phyloP scores from a whole-genome alignment of 1,140 invertebrate genomes.

The Apis laboriosa region DNA sequence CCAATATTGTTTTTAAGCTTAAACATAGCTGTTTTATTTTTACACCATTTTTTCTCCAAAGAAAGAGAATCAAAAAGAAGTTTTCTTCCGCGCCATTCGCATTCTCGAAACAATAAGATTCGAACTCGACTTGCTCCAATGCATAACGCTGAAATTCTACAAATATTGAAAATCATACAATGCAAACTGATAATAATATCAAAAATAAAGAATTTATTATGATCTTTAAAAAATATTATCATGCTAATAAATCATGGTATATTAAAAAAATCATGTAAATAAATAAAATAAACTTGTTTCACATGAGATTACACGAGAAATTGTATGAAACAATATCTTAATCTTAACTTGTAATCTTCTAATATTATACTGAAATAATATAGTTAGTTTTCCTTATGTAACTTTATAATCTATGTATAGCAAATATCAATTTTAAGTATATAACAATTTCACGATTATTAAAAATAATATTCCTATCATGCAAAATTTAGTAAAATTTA shows the following conservation, averaged over 20 bases:
- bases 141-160: conserved; percentile 57
- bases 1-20: conserved; percentile 44
- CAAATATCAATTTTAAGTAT: conserved; percentile 10
- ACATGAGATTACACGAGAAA: not conserved
- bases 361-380: conserved; percentile 33
- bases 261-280: no score
- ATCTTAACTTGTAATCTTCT: conserved; percentile 19
- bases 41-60: conserved; percentile 72
- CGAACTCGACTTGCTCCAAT: conserved; percentile 86
- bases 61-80: conserved; percentile 91
- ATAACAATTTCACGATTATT: conserved; percentile 11
- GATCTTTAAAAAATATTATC: no score
- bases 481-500: not conserved
- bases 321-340: conserved; percentile 15
- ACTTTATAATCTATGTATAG: conserved; percentile 33
- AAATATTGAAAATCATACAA: not conserved
- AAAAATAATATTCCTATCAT: not conserved
- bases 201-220: not conserved
- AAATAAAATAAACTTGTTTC: not conserved
- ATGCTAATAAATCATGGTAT: no score
- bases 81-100: conserved; percentile 89
- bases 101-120: conserved; percentile 91
- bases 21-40: conserved; percentile 35
- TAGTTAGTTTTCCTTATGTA: conserved; percentile 18
- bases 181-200: not conserved